A percentile compares a stretch with the other conserved stretches of the same genome.
Evolutionary conservation across 2,113 vertebrate species (phyloP).

Genomic region (Acanthisitta chloris): DNA sequence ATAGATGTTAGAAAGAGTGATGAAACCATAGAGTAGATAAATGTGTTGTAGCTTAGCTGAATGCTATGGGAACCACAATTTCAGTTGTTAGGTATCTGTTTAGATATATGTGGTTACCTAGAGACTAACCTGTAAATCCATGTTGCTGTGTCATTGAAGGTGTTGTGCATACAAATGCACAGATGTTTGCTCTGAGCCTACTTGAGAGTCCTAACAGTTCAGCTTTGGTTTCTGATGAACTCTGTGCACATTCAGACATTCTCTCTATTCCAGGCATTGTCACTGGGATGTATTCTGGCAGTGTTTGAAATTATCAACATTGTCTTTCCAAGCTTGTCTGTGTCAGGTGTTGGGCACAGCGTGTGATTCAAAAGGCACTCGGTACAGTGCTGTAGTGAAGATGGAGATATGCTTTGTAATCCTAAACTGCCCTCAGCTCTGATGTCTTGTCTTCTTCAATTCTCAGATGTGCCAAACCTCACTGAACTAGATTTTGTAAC

Average conservation of each 20-base stretch:
- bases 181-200: background rate
- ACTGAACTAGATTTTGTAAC: constrained; percentile 65
- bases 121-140: background rate
- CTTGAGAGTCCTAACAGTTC: background rate
- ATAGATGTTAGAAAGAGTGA: background rate
- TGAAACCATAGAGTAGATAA: background rate
- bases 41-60: background rate
- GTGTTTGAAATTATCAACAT: background rate
- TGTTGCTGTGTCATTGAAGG: background rate
- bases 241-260: background rate
- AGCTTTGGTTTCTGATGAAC: background rate
- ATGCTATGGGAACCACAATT: background rate
- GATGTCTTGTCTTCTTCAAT: background rate
- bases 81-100: background rate
- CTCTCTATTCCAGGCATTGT: background rate
- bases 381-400: background rate
- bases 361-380: background rate
- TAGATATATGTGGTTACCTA: background rate
- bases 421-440: background rate
- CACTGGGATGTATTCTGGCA: background rate
- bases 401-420: background rate
- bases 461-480: constrained; percentile 38
- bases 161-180: background rate
- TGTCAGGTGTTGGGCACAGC: background rate
- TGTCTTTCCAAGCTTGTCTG: background rate